Percentiles rank a stretch among this genome's conserved stretches.
Conservation (phyloP, 2,113 vertebrate genomes). For the Vidua macroura region DNA sequence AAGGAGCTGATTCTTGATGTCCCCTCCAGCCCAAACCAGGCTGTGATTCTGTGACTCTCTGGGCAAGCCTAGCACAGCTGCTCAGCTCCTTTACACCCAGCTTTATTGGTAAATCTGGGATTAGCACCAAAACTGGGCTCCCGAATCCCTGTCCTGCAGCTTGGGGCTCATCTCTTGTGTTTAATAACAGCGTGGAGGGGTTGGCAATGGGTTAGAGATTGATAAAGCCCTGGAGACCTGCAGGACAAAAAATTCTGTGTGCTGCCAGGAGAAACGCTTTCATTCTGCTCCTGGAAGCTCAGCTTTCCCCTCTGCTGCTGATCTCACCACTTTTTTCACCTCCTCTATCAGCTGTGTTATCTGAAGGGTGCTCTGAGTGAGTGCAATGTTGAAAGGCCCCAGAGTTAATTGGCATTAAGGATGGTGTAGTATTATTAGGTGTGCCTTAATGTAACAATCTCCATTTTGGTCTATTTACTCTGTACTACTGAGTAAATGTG, state of each 20-base stretch:
- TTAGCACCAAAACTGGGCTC: background rate
- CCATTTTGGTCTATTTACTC: constrained; percentile 4
- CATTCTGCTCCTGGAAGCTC: rapidly evolving
- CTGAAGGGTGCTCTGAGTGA: background rate
- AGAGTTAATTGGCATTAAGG: constrained; percentile 28
- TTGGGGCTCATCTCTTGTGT: background rate
- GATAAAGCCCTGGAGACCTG: background rate
- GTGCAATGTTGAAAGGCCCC: background rate
- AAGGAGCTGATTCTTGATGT: background rate
- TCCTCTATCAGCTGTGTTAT: background rate
- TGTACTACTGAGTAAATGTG: constrained; percentile 24
- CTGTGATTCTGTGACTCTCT: background rate
- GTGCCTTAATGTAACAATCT: constrained; percentile 42
- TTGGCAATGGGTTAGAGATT: background rate
- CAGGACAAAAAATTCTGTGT: background rate
- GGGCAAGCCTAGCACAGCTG: background rate
- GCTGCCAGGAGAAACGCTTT: background rate
- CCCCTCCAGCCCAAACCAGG: background rate
- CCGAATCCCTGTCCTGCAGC: background rate
- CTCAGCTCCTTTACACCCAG: background rate
- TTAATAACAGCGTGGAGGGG: rapidly evolving
- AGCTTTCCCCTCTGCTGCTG: background rate
- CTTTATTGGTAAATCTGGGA: background rate
- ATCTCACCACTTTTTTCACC: background rate
- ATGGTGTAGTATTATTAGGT: constrained; percentile 9